Evolutionary conservation across 2,113 vertebrate genomes (phyloP).

Genomic region (Tursiops truncatus): DNA sequence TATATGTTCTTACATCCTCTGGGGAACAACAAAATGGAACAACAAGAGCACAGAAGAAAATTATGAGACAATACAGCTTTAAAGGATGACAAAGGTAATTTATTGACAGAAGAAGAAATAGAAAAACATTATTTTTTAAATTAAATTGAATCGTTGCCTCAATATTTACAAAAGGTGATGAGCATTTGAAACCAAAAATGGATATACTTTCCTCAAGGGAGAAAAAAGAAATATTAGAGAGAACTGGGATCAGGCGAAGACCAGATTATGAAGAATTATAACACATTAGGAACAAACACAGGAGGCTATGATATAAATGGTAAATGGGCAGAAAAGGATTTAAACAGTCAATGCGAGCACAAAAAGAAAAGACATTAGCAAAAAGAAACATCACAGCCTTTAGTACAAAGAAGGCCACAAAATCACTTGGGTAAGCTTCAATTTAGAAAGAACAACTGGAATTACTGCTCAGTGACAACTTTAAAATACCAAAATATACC

Average conservation of each 20-base stretch:
- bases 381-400: neutral
- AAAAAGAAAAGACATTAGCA: conserved; percentile 6
- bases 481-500: neutral
- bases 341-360: conserved; percentile 35
- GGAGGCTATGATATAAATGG: conserved; percentile 37
- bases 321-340: conserved; percentile 38
- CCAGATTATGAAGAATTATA: conserved; percentile 58
- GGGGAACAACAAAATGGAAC: conserved; percentile 69
- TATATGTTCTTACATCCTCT: conserved; percentile 62
- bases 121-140: conserved; percentile 77
- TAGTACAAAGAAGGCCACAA: neutral
- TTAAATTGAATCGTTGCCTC: conserved; percentile 69
- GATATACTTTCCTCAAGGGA: conserved; percentile 64
- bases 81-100: conserved; percentile 72
- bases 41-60: conserved; percentile 57
- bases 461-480: neutral
- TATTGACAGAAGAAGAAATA: conserved; percentile 67
- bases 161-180: conserved; percentile 61
- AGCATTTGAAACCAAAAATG: conserved; percentile 66
- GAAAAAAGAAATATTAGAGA: conserved; percentile 61
- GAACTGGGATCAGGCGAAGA: conserved; percentile 62
- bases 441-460: neutral
- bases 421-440: neutral
- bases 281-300: conserved; percentile 52
- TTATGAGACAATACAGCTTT: conserved; percentile 70